Evolutionary conservation across 2,113 vertebrate genomes (phyloP).

Genomic region (Micronycteris hirsuta): DNA sequence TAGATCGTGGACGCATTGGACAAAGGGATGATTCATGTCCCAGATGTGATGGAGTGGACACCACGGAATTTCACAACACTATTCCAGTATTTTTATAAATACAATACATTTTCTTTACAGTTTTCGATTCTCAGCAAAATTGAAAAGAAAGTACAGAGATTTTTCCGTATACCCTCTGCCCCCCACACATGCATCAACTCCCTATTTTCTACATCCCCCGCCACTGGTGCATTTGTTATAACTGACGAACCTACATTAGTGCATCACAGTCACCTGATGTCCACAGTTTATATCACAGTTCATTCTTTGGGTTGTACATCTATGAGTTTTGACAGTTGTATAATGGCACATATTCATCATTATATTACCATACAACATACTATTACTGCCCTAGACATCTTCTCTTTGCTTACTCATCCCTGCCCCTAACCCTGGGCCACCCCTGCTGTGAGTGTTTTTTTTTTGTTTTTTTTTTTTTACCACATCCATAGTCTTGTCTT

Average conservation of each 20-base stretch:
- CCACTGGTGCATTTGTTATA: neutral
- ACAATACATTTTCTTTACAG: neutral
- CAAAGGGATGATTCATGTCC: too few species aligned
- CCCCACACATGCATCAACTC: neutral
- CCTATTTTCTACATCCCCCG: neutral
- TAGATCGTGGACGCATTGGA: too few species aligned
- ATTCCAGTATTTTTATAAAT: neutral
- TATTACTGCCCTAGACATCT: neutral
- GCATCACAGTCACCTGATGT: neutral
- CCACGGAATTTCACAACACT: too few species aligned
- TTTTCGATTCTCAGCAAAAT: neutral
- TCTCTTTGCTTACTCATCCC: neutral
- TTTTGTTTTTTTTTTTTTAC: neutral
- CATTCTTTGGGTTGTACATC: neutral
- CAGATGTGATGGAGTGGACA: neutral
- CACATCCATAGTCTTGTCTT: neutral
- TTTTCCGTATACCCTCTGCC: neutral
- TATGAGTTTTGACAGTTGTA: neutral
- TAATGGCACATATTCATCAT: neutral
- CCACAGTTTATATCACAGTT: neutral
- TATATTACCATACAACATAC: neutral
- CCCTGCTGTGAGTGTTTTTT: too few species aligned
- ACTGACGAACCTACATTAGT: neutral
- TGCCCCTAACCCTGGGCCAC: neutral
- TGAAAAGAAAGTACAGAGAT: neutral